phyloP scores from a whole-genome alignment of 2,888 invertebrate species.

The Spicauda simplicius region DNA sequence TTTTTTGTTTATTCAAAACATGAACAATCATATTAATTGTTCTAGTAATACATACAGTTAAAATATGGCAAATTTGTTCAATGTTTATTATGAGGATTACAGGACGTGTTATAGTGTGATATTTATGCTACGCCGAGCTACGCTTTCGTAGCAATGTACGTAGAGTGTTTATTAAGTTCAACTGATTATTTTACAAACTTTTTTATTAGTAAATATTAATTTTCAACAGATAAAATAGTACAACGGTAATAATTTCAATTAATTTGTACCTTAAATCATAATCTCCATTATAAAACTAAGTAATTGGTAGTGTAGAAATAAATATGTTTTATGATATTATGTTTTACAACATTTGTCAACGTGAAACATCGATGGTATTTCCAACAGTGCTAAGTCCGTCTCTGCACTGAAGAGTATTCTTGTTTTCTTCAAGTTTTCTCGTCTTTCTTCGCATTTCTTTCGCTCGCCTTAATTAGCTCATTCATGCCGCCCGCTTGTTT shows the following conservation, averaged over 20 bases:
- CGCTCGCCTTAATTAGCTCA: constrained; percentile 83
- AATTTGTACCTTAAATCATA: no score
- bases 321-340: no score
- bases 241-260: no score
- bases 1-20: no score
- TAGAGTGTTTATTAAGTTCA: not conserved
- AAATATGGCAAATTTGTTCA: no score
- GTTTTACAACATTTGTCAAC: no score
- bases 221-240: not conserved
- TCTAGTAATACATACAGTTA: no score
- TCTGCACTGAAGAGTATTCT: constrained; percentile 73
- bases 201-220: not conserved
- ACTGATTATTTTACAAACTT: not conserved
- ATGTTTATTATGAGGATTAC: no score
- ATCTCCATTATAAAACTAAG: no score
- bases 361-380: not conserved
- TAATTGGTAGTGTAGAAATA: no score
- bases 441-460: constrained; percentile 82
- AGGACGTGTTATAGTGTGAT: not conserved
- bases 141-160: not conserved
- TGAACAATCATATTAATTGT: no score
- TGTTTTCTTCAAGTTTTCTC: constrained; percentile 82
- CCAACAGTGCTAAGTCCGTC: constrained; percentile 48
- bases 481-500: constrained; percentile 78
- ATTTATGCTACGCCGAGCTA: not conserved